These are phyloP conservation scores for Pachliopta kotzebuea DNA, from an alignment of 2,888 invertebrate genomes.

Conservation along the genomic window DNA sequence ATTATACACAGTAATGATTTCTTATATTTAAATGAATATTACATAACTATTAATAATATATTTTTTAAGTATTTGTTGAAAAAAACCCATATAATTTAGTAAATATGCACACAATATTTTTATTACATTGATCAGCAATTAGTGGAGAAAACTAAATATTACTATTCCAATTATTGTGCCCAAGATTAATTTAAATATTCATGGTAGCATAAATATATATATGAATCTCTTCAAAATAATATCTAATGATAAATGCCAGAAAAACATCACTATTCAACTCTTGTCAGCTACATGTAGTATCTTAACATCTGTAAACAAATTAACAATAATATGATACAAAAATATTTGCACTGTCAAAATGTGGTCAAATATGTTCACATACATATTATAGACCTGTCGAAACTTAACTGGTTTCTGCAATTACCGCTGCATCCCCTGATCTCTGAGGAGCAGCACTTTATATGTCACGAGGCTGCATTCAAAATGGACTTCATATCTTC, in stretches of 20 bases:
- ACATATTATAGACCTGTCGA: slow-evolving; percentile 52
- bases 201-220: slow-evolving; percentile 1
- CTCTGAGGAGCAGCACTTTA: slow-evolving; percentile 68
- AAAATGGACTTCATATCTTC: slow-evolving; percentile 93
- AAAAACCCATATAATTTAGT: too few species aligned
- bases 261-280: background rate
- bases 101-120: background rate
- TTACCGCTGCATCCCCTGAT: slow-evolving; percentile 67
- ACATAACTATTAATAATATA: too few species aligned
- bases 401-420: slow-evolving; percentile 60
- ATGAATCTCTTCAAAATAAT: slow-evolving; percentile 5
- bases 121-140: background rate
- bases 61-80: too few species aligned
- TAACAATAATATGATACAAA: slow-evolving; percentile 8
- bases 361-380: slow-evolving; percentile 34
- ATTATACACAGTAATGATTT: background rate
- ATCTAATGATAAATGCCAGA: slow-evolving; percentile 11
- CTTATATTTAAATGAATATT: too few species aligned
- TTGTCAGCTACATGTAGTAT: background rate
- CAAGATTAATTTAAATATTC: slow-evolving; percentile 21
- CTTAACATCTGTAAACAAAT: background rate
- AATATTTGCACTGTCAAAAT: slow-evolving; percentile 30
- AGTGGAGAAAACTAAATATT: background rate
- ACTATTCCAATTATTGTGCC: background rate
- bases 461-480: slow-evolving; percentile 80